Percentiles rank a stretch among this genome's conserved stretches.
Conservation (phyloP, 2,888 invertebrate species). For the Tiliacea aurago region DNA sequence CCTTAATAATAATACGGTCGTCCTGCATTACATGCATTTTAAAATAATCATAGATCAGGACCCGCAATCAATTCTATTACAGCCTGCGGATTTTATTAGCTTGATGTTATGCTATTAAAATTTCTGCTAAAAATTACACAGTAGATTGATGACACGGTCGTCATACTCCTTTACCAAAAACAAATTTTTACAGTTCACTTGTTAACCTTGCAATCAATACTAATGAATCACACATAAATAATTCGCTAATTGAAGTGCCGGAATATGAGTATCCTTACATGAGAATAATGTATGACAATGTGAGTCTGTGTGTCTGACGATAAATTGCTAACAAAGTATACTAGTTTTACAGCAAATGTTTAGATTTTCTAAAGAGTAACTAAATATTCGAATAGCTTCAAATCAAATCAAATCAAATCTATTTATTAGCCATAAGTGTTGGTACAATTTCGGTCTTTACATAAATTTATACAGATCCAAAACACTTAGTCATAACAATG, state of each 20-base stretch:
- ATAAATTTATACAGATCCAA: no score
- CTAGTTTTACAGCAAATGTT: background rate
- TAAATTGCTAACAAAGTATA: background rate
- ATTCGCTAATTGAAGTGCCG: conserved; percentile 8
- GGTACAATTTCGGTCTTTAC: no score
- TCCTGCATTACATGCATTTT: conserved; percentile 14
- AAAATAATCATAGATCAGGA: background rate
- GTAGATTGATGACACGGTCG: background rate
- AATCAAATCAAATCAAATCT: no score
- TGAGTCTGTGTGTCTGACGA: background rate
- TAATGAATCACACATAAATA: conserved; percentile 24
- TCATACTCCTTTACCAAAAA: background rate
- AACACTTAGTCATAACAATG: no score
- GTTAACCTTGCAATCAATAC: conserved; percentile 40
- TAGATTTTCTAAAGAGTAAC: background rate
- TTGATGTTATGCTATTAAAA: conserved; percentile 2
- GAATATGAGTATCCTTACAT: background rate
- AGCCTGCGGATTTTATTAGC: background rate
- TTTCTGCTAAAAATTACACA: conserved; percentile 15
- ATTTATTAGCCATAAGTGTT: no score
- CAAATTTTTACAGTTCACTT: conserved; percentile 13
- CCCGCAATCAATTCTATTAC: conserved; percentile 10
- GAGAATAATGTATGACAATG: background rate
- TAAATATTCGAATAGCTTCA: background rate
- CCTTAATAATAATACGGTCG: background rate